These are phyloP conservation scores for Tenebrio molitor DNA, from an alignment of 1,140 invertebrate genomes.

Conservation along the genomic window DNA sequence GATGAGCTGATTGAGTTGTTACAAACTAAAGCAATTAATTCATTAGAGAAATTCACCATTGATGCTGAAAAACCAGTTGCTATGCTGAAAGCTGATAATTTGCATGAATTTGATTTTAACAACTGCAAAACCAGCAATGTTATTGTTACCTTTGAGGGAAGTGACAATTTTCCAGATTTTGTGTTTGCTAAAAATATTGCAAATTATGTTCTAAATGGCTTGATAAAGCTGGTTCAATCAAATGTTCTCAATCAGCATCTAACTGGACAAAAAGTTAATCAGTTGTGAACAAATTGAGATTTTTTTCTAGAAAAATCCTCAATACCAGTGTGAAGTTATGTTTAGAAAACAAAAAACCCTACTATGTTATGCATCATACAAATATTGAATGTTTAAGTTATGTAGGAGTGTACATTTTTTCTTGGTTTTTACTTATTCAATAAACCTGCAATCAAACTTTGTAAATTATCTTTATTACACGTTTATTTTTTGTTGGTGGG, in stretches of 20 bases:
- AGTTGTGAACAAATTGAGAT: too few relatives aligned
- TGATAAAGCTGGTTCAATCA: neutral
- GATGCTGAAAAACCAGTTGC: constrained; percentile 6
- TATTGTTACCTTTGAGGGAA: constrained; percentile 4
- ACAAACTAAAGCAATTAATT: neutral
- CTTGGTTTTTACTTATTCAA: neutral
- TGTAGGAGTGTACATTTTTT: too few relatives aligned
- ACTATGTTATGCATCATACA: too few relatives aligned
- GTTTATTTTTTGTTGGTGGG: neutral
- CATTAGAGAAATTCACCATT: neutral
- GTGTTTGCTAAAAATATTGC: constrained; percentile 13
- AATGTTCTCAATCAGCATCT: neutral
- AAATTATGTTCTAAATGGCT: neutral
- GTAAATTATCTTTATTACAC: neutral
- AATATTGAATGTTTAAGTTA: too few relatives aligned
- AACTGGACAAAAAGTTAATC: neutral
- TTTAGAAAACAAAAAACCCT: neutral
- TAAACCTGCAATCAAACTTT: neutral
- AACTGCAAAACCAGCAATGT: neutral
- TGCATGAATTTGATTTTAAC: constrained; percentile 4
- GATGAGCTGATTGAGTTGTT: neutral
- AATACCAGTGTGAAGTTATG: neutral
- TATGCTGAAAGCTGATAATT: constrained; percentile 4
- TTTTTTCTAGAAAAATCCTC: neutral
- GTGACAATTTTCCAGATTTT: constrained; percentile 1